A percentile compares a stretch with the other conserved stretches of the same genome.
phyloP scores from a whole-genome alignment of 2,888 invertebrate species.

The Ferrisia virgata region DNA sequence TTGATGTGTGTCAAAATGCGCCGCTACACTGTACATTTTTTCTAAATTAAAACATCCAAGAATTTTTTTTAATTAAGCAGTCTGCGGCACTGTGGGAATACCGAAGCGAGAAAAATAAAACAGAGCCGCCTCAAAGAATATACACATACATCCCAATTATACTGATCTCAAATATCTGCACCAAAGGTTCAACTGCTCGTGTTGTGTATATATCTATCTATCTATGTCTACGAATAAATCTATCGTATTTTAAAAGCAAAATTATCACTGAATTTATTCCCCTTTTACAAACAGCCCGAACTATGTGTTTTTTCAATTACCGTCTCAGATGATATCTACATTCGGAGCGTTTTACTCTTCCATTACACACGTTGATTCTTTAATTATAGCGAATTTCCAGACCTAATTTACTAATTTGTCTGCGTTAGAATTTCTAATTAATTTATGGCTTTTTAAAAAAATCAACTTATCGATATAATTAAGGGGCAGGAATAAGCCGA shows the following conservation, averaged over 20 bases:
- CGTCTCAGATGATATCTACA: not conserved
- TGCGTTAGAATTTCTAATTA: not conserved
- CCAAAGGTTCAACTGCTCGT: not conserved
- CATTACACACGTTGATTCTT: not conserved
- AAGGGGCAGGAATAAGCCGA: not conserved
- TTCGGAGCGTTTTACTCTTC: not conserved
- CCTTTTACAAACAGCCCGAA: not conserved
- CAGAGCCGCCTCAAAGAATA: not conserved
- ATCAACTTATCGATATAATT: not conserved
- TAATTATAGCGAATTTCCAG: not conserved
- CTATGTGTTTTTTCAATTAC: not conserved
- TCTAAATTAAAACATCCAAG: not conserved
- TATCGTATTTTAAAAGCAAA: not conserved
- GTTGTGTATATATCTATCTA: too few species aligned
- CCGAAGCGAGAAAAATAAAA: not conserved
- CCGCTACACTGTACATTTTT: not conserved
- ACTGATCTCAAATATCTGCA: not conserved
- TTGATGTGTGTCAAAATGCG: not conserved
- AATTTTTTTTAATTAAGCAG: not conserved
- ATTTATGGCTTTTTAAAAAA: not conserved
- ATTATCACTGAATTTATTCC: not conserved
- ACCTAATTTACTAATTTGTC: not conserved
- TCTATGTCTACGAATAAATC: too few species aligned
- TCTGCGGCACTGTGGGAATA: not conserved
- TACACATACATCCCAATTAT: constrained; percentile 6